Base-by-base conservation (phyloP, 2,888 invertebrate genomes). In the Tiliacea aurago region DNA sequence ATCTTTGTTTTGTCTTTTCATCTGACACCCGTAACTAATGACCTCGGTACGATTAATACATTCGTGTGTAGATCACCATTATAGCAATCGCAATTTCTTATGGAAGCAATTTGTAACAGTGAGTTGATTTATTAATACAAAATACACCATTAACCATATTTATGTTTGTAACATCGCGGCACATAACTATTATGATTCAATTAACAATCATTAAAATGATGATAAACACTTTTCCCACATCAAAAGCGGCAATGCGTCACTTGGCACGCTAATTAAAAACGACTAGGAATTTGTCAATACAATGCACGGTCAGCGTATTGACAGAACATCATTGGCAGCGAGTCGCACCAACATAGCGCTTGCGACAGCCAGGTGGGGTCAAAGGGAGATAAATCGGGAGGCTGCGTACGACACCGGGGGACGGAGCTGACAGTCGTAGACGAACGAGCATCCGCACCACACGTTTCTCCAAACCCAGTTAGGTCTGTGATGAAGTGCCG, bases 301-400 rank as follows among this genome's bases (percentile, higher is more conserved):
- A 89, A 91, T 93, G 93, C 94, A 94, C 90, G 95, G 95, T 88
- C 94, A 89, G 88, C 86, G 92, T 95, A 95, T 95, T 95, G 96
- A 95, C 95, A 94, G 95, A 94, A 92, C 92, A 94, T 95, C 94
- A 95, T 95, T 96, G 96, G 96, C 96, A 95, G 86, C 91, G 86
- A 86, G 81, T 86, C 84, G 76, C 75, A 79, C 86, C 88, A 84
- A 91, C 89, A 90, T 84, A 87, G 85, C 88, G 89, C 93, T 94
- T 94, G 94, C 95, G 94, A 94, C 93, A 94, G 94, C 89, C 92
- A 94, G 94, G 93, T 94, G 94, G 94, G 95, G 93, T 93, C 94
- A 93, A 92, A 92, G 92, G 91, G 92, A 94, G 95, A 95, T 95
- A 95, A 93, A 95, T 95, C 92, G 95, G 93, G 95, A 95, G 95